Conservation (phyloP, 2,797 vertebrate genomes). For the Sebastes nivosus region DNA sequence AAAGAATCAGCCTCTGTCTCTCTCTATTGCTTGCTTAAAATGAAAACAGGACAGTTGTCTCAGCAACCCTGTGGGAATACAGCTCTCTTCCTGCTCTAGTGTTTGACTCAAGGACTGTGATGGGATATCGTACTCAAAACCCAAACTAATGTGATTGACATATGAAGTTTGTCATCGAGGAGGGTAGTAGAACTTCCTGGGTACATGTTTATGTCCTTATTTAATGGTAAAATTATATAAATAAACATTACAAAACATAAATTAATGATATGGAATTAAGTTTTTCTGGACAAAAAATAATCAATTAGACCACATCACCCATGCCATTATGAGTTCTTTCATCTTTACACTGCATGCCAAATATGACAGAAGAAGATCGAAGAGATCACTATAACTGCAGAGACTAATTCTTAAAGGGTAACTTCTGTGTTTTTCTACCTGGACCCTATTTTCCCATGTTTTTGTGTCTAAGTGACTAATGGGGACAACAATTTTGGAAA, state of each 20-base stretch:
- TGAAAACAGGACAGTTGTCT: constrained; percentile 51
- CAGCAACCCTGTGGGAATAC: constrained; percentile 29
- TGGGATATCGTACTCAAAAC: not conserved
- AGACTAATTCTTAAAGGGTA: not conserved
- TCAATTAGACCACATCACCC: not conserved
- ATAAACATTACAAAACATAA: not conserved
- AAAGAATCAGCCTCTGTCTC: constrained; percentile 36
- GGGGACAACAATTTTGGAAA: too few relatives aligned
- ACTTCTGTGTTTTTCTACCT: fast-evolving
- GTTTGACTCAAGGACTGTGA: constrained; percentile 2
- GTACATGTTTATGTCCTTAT: not conserved
- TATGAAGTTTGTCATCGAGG: not conserved
- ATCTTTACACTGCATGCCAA: not conserved
- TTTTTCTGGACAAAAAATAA: not conserved
- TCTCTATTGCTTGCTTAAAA: constrained; percentile 47
- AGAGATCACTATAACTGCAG: not conserved
- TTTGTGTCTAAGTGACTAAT: too few relatives aligned
- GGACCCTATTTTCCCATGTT: too few relatives aligned
- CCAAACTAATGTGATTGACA: not conserved
- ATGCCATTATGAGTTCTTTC: not conserved
- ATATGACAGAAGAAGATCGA: not conserved
- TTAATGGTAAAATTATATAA: not conserved
- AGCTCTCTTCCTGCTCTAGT: constrained; percentile 8
- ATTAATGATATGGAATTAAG: not conserved
- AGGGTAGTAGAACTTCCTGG: not conserved